Base-by-base conservation (phyloP, 2,113 vertebrate genomes). In the Collichthys lucidus region DNA sequence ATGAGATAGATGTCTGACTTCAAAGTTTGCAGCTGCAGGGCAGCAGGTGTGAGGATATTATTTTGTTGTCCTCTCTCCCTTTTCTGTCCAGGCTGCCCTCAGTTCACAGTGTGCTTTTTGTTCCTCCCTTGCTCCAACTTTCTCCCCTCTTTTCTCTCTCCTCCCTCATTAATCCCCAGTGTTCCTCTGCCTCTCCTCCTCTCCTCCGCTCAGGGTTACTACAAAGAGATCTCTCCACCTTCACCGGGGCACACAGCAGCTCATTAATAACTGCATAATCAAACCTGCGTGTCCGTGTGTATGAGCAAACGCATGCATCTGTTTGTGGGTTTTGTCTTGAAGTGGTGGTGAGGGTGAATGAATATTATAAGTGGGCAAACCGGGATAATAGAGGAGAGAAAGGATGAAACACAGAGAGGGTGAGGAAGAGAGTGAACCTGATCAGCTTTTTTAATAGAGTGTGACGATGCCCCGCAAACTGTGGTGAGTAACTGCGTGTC, bases 391-490 rank as follows among this genome's bases (percentile, higher is more conserved):
- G 64, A 70, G 76, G 76, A 82, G 80, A 71, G 74, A 62, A 11
- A 76, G 64, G 52, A 80, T n/a, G 40, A 60, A 16, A 50, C 9
- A n/a, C 7, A 67, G 17, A 50, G 10, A 19, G 14, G 60, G 17
- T 63, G 22, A 24, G 61, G 64, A 53, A 68, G 62, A 63, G 47
- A 67, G 53, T 79, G 84, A 62, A 70, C 46, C 77, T 62, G 82
- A 86, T 69, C 78, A 35, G 66, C 52, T 71, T 86, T 86, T 55
- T 62, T 65, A 60, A 60, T 69, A 74, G 50, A 56, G 53, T 44
- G 55, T 47, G 47, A 92, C 67, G 57, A 94, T 94, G 93, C 93
- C 92, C 4, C 93, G 93, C 71, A 94, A 88, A 88, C 87, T 91
- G 71, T 94, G 93, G 93, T 94, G 80, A 93, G 93, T 91, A 67